Conservation (phyloP, 2,797 vertebrate species). For the Chloroceryle inda region DNA sequence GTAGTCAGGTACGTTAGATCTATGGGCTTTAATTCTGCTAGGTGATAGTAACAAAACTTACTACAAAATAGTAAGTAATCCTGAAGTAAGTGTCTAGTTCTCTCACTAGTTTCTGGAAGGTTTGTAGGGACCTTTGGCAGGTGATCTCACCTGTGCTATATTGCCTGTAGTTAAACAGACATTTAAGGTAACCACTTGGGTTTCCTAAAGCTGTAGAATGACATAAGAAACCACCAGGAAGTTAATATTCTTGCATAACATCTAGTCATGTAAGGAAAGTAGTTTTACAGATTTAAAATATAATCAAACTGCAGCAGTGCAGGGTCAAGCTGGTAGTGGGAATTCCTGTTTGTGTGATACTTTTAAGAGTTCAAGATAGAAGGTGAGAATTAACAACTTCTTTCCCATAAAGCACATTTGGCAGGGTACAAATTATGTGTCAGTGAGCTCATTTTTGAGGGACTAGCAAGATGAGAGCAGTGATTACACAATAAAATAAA, state of each 20-base stretch:
- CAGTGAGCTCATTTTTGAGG: not conserved
- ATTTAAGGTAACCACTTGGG: not conserved
- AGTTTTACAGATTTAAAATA: not conserved
- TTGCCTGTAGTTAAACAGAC: not conserved
- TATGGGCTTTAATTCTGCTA: not conserved
- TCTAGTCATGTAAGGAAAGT: not conserved
- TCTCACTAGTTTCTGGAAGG: not conserved
- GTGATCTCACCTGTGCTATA: not conserved
- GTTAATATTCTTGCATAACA: not conserved
- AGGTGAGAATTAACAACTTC: not conserved
- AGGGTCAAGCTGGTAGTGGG: not conserved
- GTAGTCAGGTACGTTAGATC: not conserved
- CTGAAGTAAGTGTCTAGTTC: not conserved
- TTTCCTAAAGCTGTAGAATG: not conserved
- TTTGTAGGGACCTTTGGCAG: not conserved
- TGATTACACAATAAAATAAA: not conserved
- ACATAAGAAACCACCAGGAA: not conserved
- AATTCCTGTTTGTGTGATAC: not conserved
- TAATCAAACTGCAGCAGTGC: not conserved
- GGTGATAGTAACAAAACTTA: not conserved
- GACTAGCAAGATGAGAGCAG: not conserved
- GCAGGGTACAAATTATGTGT: not conserved
- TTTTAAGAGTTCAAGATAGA: not conserved
- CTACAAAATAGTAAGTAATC: not conserved
- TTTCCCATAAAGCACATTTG: not conserved